These are phyloP conservation scores for Anguilla pacifica DNA, from an alignment of 2,797 vertebrate genomes.

Conservation along the genomic window DNA sequence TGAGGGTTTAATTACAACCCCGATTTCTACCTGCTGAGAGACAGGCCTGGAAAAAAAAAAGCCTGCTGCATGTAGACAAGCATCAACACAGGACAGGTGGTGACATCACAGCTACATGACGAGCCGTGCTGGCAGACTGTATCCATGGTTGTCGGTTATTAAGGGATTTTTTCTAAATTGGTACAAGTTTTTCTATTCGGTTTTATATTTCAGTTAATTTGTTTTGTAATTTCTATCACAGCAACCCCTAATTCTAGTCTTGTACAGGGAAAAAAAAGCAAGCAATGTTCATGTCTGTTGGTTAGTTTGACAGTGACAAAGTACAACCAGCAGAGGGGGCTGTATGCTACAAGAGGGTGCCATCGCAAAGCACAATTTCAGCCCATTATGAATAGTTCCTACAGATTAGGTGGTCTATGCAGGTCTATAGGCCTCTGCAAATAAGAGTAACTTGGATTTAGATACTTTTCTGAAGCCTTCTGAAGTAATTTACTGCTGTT, in stretches of 20 bases:
- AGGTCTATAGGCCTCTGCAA: not conserved
- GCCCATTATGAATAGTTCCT: not conserved
- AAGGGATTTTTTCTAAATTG: not conserved
- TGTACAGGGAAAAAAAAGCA: not conserved
- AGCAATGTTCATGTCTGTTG: not conserved
- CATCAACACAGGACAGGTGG: not conserved
- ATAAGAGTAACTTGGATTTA: not conserved
- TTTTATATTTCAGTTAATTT: not conserved
- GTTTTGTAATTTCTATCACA: not conserved
- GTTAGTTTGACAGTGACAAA: constrained; percentile 42
- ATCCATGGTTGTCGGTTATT: not conserved
- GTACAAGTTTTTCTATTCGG: not conserved
- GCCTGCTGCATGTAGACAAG: not conserved
- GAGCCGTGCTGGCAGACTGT: not conserved
- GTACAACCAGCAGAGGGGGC: constrained; percentile 59
- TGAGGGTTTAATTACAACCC: not conserved
- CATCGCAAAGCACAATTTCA: not conserved
- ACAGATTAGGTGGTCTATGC: not conserved
- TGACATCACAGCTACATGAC: not conserved
- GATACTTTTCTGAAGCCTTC: not conserved
- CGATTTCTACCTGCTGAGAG: not conserved
- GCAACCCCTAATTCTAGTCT: not conserved
- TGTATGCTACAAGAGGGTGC: constrained; percentile 25
- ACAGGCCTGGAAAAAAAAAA: not conserved
- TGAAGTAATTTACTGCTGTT: not conserved